These are phyloP conservation scores for Anolis sagrei DNA, from an alignment of 2,113 vertebrate species.

Conservation along the genomic window DNA sequence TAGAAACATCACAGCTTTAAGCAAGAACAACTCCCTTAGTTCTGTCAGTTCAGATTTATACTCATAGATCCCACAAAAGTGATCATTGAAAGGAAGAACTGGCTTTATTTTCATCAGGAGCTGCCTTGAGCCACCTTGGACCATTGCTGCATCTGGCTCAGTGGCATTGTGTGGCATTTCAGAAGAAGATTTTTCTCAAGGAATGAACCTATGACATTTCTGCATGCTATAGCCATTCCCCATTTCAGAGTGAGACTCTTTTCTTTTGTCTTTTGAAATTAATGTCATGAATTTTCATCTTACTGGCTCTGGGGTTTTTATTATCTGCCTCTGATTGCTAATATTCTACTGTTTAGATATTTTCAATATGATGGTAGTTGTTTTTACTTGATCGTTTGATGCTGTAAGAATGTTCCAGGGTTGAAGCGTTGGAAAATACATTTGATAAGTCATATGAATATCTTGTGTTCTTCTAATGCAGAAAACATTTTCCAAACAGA, in stretches of 20 bases:
- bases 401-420: not conserved
- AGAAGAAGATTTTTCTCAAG: not conserved
- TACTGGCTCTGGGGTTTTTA: not conserved
- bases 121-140: not conserved
- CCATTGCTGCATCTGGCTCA: not conserved
- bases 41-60: too few species aligned
- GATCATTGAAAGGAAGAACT: not conserved
- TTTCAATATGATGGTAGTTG: not conserved
- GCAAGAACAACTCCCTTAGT: too few species aligned
- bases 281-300: not conserved
- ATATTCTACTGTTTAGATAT: not conserved
- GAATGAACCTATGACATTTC: not conserved
- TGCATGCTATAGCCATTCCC: not conserved
- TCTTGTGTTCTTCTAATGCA: not conserved
- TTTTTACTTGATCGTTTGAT: not conserved
- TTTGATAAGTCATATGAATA: not conserved
- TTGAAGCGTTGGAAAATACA: not conserved
- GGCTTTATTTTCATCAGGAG: not conserved
- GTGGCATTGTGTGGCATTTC: not conserved
- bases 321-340: not conserved
- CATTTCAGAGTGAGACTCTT: not conserved
- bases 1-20: not conserved
- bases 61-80: too few species aligned
- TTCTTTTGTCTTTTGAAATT: not conserved
- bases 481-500: not conserved